A percentile compares a stretch with the other conserved stretches of the same genome.
Conservation (phyloP, 2,888 invertebrate species). For the Apotomis betuletana region DNA sequence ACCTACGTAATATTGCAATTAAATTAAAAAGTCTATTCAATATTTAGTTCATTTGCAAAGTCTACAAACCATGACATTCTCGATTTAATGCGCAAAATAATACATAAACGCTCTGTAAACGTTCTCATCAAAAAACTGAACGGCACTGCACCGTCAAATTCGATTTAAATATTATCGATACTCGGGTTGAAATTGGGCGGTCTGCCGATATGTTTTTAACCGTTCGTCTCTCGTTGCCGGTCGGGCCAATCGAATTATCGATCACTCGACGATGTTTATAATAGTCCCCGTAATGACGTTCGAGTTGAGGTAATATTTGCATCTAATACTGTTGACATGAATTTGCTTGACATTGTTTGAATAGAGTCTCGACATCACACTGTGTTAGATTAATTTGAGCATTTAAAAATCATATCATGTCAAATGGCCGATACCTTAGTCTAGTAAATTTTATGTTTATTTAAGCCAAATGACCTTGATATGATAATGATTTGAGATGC, state of each 20-base stretch:
- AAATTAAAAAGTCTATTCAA: too few species aligned
- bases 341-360: background rate
- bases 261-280: slow-evolving; percentile 26
- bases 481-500: too few species aligned
- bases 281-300: slow-evolving; percentile 26
- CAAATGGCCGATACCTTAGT: too few species aligned
- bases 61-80: too few species aligned
- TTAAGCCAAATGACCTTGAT: too few species aligned
- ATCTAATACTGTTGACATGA: slow-evolving; percentile 6
- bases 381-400: too few species aligned
- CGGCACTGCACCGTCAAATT: slow-evolving; percentile 3
- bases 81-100: background rate
- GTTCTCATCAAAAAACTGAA: background rate
- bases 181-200: slow-evolving; percentile 17
- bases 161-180: slow-evolving; percentile 26
- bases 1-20: too few species aligned
- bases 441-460: too few species aligned
- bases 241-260: slow-evolving; percentile 32
- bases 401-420: too few species aligned
- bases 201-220: slow-evolving; percentile 32
- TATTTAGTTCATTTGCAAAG: too few species aligned
- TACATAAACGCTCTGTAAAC: background rate
- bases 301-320: slow-evolving; percentile 12
- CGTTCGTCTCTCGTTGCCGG: background rate
- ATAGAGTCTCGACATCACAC: background rate